Base-by-base conservation (phyloP, 2,797 vertebrate species). In the Onychomys torridus region DNA sequence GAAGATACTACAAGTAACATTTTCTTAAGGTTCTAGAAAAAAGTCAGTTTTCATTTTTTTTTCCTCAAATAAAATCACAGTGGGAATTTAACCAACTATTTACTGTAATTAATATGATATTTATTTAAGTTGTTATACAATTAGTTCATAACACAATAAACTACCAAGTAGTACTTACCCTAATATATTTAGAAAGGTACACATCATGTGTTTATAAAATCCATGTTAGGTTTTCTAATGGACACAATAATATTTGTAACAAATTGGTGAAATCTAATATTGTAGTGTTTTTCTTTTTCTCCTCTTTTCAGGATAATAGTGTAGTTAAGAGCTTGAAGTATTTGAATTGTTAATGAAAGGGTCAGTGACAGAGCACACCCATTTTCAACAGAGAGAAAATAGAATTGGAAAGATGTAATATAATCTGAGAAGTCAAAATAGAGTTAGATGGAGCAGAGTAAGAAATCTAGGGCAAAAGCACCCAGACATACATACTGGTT, bases 271-370 rank as follows among this genome's bases (percentile, higher is more conserved):
- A 93, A 32, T 67, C 25, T 89, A 88, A 75, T 37, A 40, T 25
- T 40, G 11, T 17, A 52, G 13, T n/a, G 34, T 21, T 43, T 69
- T 46, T 55, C 25, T 11, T 19, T 57, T 57, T 9, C 17, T 84
- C 12, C 16, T 87, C 13, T 55, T 82, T 86, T 29, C 21, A 67
- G 27, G 32, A 82, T 12, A 73, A 27, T 3, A 84, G 59, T 96
- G 69, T 77, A 88, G 79, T 96, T 95, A 93, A 76, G 71, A 89
- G 73, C 79, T 37, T 97, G 97, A 98, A 98, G 16, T 57, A 98
- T 40, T 71, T 97, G 94, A 88, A 96, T 89, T 96, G 98, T 98
- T 98, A 98, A 97, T 98, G 90, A 98, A 98, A 7, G 98, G 98
- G 97, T 97, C 98, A 98, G 90, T 92, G 97, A 96, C 90, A 96